Evolutionary conservation across 2,888 invertebrate species (phyloP).

Genomic region (Drosophila aldrichi): DNA sequence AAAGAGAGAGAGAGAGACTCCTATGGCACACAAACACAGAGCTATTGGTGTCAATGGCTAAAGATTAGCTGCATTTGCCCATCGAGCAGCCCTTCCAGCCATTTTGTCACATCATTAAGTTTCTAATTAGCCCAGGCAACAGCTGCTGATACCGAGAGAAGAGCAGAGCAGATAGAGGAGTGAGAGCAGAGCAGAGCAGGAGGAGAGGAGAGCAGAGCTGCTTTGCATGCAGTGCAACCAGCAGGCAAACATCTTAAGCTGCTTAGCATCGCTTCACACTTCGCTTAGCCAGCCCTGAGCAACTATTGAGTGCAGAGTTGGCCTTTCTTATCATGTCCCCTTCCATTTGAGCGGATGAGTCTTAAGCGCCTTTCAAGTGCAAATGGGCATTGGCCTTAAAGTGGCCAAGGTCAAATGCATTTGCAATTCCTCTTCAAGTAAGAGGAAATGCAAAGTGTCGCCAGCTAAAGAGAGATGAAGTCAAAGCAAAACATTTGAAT

Average conservation of each 20-base stretch:
- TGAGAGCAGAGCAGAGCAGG: not conserved
- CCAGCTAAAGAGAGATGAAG: not conserved
- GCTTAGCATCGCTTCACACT: slow-evolving; percentile 27
- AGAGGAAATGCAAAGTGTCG: not conserved
- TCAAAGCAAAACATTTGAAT: not conserved
- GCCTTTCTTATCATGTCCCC: slow-evolving; percentile 39
- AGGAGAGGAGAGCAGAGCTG: slow-evolving; percentile 11
- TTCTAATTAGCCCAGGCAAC: slow-evolving; percentile 55
- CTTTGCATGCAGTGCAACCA: slow-evolving; percentile 52
- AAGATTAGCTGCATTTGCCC: slow-evolving; percentile 31
- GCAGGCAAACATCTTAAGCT: slow-evolving; percentile 39
- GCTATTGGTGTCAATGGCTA: slow-evolving; percentile 30
- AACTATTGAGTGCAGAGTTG: slow-evolving; percentile 44
- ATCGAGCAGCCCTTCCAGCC: slow-evolving; percentile 30
- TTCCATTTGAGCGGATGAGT: slow-evolving; percentile 26
- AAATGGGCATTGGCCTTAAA: slow-evolving; percentile 8
- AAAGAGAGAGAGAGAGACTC: not conserved
- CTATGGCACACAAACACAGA: not conserved
- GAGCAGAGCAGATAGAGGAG: not conserved
- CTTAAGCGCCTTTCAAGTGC: slow-evolving; percentile 28
- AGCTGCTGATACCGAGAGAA: slow-evolving; percentile 11
- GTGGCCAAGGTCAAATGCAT: slow-evolving; percentile 15
- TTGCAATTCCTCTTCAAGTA: not conserved
- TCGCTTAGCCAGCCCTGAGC: not conserved
- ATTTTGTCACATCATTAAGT: slow-evolving; percentile 68